phyloP scores from a whole-genome alignment of 2,797 vertebrate genomes.

The Hozukius guyotensis region DNA sequence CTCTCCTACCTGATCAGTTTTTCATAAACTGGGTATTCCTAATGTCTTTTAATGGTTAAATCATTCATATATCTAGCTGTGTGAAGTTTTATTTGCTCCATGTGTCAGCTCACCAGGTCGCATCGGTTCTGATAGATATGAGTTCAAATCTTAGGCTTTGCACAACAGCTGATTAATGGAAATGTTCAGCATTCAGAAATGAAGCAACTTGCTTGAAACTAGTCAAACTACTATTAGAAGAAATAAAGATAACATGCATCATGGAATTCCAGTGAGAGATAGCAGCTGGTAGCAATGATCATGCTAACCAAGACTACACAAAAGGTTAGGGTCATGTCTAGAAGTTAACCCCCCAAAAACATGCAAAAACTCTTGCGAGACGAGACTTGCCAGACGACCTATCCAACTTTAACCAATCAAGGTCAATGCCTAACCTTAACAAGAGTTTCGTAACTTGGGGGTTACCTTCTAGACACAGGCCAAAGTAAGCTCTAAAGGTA shows the following conservation, averaged over 20 bases:
- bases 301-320: neutral
- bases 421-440: too few relatives aligned
- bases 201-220: neutral
- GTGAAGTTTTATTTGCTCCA: neutral
- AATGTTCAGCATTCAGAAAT: neutral
- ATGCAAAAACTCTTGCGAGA: neutral
- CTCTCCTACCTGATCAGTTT: neutral
- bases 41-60: slow-evolving; percentile 1
- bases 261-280: neutral
- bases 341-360: neutral
- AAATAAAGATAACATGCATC: neutral
- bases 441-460: too few relatives aligned
- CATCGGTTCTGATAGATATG: neutral
- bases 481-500: neutral
- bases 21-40: slow-evolving; percentile 2
- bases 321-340: neutral
- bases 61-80: neutral
- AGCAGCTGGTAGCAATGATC: neutral
- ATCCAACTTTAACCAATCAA: too few relatives aligned
- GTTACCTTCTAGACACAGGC: too few relatives aligned
- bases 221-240: neutral
- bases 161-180: neutral
- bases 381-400: too few relatives aligned
- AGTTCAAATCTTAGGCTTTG: neutral
- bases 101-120: neutral